These are phyloP conservation scores for Macrotus californicus DNA, from an alignment of 2,113 vertebrate species.

Conservation along the genomic window DNA sequence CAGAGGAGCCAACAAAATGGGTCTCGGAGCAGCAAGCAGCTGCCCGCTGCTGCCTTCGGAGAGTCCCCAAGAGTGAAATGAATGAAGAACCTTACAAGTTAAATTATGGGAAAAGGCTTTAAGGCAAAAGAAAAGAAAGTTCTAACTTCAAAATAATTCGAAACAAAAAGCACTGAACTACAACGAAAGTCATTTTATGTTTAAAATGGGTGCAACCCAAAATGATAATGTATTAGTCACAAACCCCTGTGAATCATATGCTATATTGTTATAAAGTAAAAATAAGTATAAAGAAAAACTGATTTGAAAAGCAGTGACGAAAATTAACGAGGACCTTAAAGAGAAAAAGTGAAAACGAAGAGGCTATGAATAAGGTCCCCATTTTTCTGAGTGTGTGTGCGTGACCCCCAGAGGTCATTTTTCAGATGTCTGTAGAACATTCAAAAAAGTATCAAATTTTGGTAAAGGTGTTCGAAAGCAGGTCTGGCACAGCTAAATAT, in stretches of 20 bases:
- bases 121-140: conserved; percentile 14
- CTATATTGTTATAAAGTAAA: background rate
- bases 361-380: background rate
- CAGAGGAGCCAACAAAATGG: background rate
- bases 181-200: background rate
- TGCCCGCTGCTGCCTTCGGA: background rate
- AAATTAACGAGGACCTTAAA: background rate
- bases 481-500: background rate
- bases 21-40: background rate
- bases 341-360: background rate
- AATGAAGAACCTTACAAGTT: background rate
- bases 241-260: background rate
- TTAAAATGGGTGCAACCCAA: conserved; percentile 17
- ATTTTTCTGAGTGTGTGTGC: background rate
- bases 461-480: background rate
- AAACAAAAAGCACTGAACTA: background rate
- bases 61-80: background rate
- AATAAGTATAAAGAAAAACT: background rate
- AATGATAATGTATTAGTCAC: background rate
- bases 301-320: background rate
- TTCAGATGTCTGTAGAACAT: background rate
- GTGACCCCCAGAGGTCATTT: background rate
- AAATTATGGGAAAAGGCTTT: background rate
- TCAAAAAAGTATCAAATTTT: background rate
- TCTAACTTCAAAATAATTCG: background rate